These are phyloP conservation scores for Uloborus plumipes DNA, from an alignment of 2,888 invertebrate genomes.

Conservation along the genomic window DNA sequence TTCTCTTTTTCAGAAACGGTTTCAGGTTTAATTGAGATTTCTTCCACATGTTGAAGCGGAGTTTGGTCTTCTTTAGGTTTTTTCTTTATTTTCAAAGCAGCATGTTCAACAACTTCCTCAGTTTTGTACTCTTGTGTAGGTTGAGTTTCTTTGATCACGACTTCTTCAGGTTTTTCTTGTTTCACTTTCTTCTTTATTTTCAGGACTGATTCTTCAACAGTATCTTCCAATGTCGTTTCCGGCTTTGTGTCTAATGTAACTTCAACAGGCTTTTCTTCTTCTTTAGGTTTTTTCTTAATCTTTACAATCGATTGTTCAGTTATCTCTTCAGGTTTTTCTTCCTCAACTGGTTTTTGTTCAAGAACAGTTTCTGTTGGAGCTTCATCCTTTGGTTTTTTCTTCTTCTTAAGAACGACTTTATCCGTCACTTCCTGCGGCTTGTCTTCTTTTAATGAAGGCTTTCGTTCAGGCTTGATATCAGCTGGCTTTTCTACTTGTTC, in stretches of 20 bases:
- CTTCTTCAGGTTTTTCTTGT: slow-evolving; percentile 12
- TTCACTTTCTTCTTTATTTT: slow-evolving; percentile 51
- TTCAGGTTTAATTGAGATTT: slow-evolving; percentile 21
- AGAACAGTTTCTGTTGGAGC: slow-evolving; percentile 18
- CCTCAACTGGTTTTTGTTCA: slow-evolving; percentile 11
- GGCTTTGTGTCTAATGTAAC: background rate
- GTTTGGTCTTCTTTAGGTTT: slow-evolving; percentile 44
- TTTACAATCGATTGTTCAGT: slow-evolving; percentile 37
- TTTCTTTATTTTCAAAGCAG: slow-evolving; percentile 44
- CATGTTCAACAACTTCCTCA: slow-evolving; percentile 38
- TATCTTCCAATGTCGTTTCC: slow-evolving; percentile 30
- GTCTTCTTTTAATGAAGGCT: slow-evolving; percentile 4
- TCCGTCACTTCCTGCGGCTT: slow-evolving; percentile 10
- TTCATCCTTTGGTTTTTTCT: slow-evolving; percentile 43
- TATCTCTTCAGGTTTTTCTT: slow-evolving; percentile 27
- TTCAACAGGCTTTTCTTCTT: slow-evolving; percentile 40
- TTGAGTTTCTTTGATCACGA: background rate
- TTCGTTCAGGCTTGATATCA: slow-evolving; percentile 17
- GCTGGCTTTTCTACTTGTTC: slow-evolving; percentile 14
- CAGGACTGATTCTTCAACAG: slow-evolving; percentile 27
- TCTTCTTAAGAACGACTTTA: slow-evolving; percentile 19
- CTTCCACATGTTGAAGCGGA: background rate
- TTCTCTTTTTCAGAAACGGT: slow-evolving; percentile 25
- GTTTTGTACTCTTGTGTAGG: slow-evolving; percentile 12
- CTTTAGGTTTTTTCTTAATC: slow-evolving; percentile 49